Evolutionary conservation across 2,888 invertebrate species (phyloP).

Genomic region (Anagyrus pseudococci): DNA sequence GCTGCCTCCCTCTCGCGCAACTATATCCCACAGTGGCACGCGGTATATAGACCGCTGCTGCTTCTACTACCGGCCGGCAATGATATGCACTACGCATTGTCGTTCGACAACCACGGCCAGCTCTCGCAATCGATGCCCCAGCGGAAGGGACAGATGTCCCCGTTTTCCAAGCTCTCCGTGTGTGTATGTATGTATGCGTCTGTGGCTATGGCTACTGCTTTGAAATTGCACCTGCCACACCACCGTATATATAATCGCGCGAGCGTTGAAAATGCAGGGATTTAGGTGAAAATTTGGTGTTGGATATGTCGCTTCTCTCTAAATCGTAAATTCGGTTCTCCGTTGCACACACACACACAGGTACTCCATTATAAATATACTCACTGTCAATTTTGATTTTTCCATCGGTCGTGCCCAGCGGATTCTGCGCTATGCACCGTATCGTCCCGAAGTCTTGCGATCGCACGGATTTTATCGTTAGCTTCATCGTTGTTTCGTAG

Average conservation of each 20-base stretch:
- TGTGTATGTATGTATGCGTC: no score
- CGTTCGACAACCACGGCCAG: neutral
- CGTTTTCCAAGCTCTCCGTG: no score
- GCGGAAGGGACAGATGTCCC: no score
- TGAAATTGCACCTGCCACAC: no score
- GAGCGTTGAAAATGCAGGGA: no score
- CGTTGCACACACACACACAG: no score
- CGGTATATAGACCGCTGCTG: no score
- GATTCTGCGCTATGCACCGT: slow-evolving; percentile 63
- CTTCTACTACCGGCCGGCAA: neutral
- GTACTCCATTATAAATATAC: slow-evolving; percentile 39
- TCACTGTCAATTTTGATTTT: slow-evolving; percentile 64
- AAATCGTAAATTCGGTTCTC: no score
- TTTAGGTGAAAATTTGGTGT: neutral
- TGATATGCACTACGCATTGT: neutral
- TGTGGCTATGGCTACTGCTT: no score
- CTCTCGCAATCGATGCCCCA: no score
- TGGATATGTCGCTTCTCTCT: neutral
- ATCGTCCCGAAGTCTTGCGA: slow-evolving; percentile 60
- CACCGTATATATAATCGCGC: no score
- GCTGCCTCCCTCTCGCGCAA: neutral
- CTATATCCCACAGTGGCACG: neutral
- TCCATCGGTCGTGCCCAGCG: slow-evolving; percentile 64
- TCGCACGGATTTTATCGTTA: slow-evolving; percentile 60
- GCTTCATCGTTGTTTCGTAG: slow-evolving; percentile 60